Evolutionary conservation across 2,888 invertebrate species (phyloP).

Genomic region (Eupithecia vulgata): DNA sequence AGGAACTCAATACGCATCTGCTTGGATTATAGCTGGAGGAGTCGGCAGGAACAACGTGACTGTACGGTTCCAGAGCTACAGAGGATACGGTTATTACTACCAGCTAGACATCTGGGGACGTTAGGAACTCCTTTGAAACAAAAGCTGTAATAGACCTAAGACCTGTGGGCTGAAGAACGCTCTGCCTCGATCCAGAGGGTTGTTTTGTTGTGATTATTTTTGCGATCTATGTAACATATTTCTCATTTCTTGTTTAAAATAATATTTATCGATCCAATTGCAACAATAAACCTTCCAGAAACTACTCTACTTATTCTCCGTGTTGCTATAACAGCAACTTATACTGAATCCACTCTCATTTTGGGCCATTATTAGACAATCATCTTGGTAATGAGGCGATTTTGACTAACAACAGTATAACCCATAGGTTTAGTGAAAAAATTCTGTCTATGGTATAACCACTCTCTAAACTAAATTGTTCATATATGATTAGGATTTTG

Average conservation of each 20-base stretch:
- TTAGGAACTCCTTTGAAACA: neutral
- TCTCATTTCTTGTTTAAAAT: neutral
- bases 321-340: too few relatives aligned
- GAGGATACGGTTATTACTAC: conserved; percentile 69
- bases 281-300: too few relatives aligned
- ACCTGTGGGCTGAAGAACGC: neutral
- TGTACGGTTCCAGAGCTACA: conserved; percentile 59
- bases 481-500: neutral
- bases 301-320: too few relatives aligned
- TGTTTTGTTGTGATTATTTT: neutral
- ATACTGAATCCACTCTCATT: neutral
- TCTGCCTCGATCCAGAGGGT: neutral
- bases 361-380: neutral
- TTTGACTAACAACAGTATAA: neutral
- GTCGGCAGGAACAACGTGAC: conserved; percentile 59
- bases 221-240: neutral
- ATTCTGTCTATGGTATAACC: too few relatives aligned
- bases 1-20: conserved; percentile 59
- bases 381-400: neutral
- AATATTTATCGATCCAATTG: neutral
- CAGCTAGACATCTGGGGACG: conserved; percentile 64
- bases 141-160: neutral
- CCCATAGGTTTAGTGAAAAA: too few relatives aligned
- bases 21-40: conserved; percentile 58
- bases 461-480: neutral